Percentiles rank a stretch among this genome's conserved stretches.
These are phyloP conservation scores for Drosophila tripunctata DNA, from an alignment of 2,888 invertebrate species.

Conservation along the genomic window DNA sequence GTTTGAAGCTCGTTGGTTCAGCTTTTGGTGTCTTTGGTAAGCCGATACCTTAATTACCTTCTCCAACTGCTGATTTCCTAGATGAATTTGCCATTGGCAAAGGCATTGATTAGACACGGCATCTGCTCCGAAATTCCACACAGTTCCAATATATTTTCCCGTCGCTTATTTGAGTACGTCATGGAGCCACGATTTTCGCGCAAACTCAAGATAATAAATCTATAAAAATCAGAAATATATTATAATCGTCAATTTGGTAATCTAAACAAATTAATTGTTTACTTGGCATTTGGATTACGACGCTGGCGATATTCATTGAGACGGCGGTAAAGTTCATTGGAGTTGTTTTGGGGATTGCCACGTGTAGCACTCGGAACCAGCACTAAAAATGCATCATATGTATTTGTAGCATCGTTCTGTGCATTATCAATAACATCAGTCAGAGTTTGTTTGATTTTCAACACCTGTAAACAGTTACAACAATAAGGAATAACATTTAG, in stretches of 20 bases:
- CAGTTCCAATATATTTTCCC: slow-evolving; percentile 84
- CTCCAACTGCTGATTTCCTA: slow-evolving; percentile 18
- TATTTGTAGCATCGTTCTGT: slow-evolving; percentile 42
- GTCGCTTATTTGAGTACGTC: slow-evolving; percentile 63
- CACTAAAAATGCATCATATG: slow-evolving; percentile 81
- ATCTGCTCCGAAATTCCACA: slow-evolving; percentile 85
- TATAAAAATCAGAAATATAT: slow-evolving; percentile 25
- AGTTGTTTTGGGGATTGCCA: slow-evolving; percentile 74
- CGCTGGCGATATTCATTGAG: slow-evolving; percentile 76
- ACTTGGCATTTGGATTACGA: slow-evolving; percentile 80
- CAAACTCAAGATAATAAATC: slow-evolving; percentile 80
- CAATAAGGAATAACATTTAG: too few species aligned
- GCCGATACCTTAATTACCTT: slow-evolving; percentile 5
- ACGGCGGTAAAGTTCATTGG: slow-evolving; percentile 55
- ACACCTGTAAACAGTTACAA: slow-evolving; percentile 46
- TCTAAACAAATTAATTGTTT: slow-evolving; percentile 6
- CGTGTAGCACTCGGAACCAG: slow-evolving; percentile 81
- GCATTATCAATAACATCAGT: slow-evolving; percentile 69
- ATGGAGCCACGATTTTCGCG: slow-evolving; percentile 75
- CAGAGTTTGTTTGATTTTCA: slow-evolving; percentile 70
- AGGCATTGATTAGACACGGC: slow-evolving; percentile 85
- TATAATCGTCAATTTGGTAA: neutral
- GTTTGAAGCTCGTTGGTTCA: slow-evolving; percentile 1
- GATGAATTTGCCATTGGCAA: slow-evolving; percentile 79
- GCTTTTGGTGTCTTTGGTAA: slow-evolving; percentile 16